Percentiles rank a stretch among this genome's conserved stretches.
These are phyloP conservation scores for Callyntrura sp. DNA, from an alignment of 2,888 invertebrate species.

Conservation along the genomic window DNA sequence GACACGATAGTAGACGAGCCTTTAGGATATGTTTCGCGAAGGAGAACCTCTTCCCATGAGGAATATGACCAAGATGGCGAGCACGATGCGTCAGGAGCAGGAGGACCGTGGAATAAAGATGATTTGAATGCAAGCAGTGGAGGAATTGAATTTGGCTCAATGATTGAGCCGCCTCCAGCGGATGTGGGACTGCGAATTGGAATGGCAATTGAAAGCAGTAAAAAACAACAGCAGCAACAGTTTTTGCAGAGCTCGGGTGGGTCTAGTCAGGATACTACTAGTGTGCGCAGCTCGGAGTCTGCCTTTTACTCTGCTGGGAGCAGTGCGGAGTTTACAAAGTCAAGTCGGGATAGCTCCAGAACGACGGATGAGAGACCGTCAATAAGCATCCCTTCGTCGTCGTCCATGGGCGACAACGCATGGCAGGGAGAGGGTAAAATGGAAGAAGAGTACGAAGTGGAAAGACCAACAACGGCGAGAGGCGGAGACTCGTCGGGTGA, in stretches of 20 bases:
- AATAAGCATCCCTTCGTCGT: conserved; percentile 82
- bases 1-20: conserved; percentile 84
- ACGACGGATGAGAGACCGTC: conserved; percentile 81
- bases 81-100: conserved; percentile 53
- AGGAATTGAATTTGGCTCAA: conserved; percentile 82
- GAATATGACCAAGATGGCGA: conserved; percentile 79
- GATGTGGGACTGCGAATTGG: conserved; percentile 79
- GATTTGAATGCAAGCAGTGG: conserved; percentile 67
- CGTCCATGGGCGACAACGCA: conserved; percentile 81
- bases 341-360: conserved; percentile 80
- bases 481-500: conserved; percentile 91
- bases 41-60: conserved; percentile 82
- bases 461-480: conserved; percentile 71
- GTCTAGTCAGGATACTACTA: conserved; percentile 80
- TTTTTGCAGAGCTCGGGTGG: conserved; percentile 72
- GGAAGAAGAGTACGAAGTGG: conserved; percentile 77
- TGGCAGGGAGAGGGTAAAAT: conserved; percentile 78
- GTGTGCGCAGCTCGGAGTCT: conserved; percentile 83
- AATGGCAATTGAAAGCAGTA: conserved; percentile 80
- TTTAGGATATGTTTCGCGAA: conserved; percentile 83
- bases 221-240: conserved; percentile 79
- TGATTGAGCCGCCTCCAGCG: conserved; percentile 83
- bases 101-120: conserved; percentile 75
- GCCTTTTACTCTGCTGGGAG: conserved; percentile 83
- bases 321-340: conserved; percentile 78